Base-by-base conservation (phyloP, 2,113 vertebrate species). In the Anolis carolinensis region DNA sequence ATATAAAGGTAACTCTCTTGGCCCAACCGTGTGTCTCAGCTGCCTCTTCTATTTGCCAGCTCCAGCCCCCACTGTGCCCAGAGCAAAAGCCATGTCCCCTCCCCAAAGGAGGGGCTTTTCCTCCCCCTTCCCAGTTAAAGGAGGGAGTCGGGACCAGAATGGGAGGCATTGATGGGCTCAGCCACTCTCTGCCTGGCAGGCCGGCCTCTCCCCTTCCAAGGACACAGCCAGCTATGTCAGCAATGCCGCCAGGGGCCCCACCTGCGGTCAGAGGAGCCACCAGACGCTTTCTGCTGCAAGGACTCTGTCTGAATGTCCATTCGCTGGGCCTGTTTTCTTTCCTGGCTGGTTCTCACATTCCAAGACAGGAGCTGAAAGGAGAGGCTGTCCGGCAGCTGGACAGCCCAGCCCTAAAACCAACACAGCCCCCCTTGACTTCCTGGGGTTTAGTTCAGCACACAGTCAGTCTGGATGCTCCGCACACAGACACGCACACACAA, bases 211-310 rank as follows among this genome's bases (percentile, higher is more conserved):
- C 39, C 39, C 39, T 44, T 44, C 39, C 39, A 44, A 44, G 39
- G 3, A 44, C 39, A 44, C 39, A 44, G 39, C 39, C 39, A 59
- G 55, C n/a, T 11, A 36, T 25, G 32, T 11, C 5, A 23, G 34
- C 34, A 39, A 63, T 8, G 25, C 13, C 6, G 2, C 10, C 9
- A 27, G n/a, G n/a, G 11, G 62, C 39, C 62, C 55, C 30, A 16
- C 52, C 55, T 59, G 55, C 0, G 62, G 9, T 30, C 9, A 20
- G 27, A 11, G 2, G 27, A 27, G 6, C 6, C 6, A 1, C 44
- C 7, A 1, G 11, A 6, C 23, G 0, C 8, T 5, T 20, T 52
- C 62, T 27, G 9, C 27, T 2, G 11, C 23, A 1, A 4, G 23
- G 30, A 7, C n/a, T 20, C 62, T 1, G 23, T 36, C 20, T 20